Evolutionary conservation across 2,113 vertebrate genomes (phyloP), one percentile per base, ranked within the genome.

Genomic region (Xyrauchen texanus): DNA sequence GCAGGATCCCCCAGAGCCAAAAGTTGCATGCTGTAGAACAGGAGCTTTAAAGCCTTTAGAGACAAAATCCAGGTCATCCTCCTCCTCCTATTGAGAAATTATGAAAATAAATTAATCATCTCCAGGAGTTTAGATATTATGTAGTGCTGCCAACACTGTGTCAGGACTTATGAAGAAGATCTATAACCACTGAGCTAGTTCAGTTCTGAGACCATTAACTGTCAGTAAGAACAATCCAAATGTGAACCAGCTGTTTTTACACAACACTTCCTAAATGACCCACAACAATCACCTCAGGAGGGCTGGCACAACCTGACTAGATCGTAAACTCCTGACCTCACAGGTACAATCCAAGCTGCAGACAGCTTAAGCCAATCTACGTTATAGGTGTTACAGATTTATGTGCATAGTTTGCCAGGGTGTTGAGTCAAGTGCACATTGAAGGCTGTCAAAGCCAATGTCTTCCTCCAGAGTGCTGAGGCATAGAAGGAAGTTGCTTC

Each of bases 341-440:
- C 49, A 55, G 34, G 34, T 79, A 74, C 69, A 47, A 57, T 75
- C 58, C 51, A 45, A 60, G 21, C n/a, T 78, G 2, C 61, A 60
- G 21, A 51, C 75, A 67, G 63, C 68, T 66, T 13, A 77, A 53
- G 52, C 55, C 55, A 69, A 45, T 83, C 77, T 51, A 82, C 55
- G 72, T 77, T 74, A 70, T 71, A 75, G 79, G 84, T 85, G 84
- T 67, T 84, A 15, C 57, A 84, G 81, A 88, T 80, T 84, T 84
- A 81, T 77, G 85, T 82, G 76, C 68, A 79, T 76, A 81, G 75
- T 86, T 88, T 85, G 83, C 82, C 80, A 81, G 85, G 64, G 80
- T 88, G 89, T 82, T 86, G 83, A 90, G 76, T 82, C 77, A 87
- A 72, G 78, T 70, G 86, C 90, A 83, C 79, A 78, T 73, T 87